Conservation (phyloP, 2,113 vertebrate species). For the Macrotis lagotis region DNA sequence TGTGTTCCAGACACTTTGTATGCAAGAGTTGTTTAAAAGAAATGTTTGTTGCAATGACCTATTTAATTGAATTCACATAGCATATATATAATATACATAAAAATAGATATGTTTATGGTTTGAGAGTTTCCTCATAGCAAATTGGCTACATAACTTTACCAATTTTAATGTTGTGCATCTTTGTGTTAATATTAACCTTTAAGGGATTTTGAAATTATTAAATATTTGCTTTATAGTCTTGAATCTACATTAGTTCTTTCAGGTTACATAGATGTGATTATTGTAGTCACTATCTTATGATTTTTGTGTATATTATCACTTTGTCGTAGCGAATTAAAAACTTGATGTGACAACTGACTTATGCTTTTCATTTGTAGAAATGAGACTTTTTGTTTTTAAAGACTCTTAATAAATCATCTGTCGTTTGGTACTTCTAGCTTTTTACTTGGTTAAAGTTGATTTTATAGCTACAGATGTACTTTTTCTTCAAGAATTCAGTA, state of each 20-base stretch:
- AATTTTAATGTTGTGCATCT: constrained; percentile 26
- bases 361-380: not conserved
- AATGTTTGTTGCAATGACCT: too few relatives aligned
- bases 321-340: not conserved
- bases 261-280: not conserved
- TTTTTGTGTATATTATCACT: not conserved
- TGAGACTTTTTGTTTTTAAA: not conserved
- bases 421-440: not conserved
- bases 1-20: too few relatives aligned
- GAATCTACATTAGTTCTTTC: not conserved
- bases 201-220: not conserved
- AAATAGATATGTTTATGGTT: not conserved
- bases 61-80: too few relatives aligned
- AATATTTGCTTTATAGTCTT: not conserved
- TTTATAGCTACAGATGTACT: not conserved
- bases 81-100: too few relatives aligned
- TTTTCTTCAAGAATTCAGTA: not conserved
- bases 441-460: not conserved
- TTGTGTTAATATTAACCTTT: not conserved
- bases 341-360: not conserved
- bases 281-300: not conserved
- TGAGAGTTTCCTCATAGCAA: not conserved
- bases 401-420: not conserved
- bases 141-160: not conserved
- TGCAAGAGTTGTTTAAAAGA: too few relatives aligned